phyloP scores from a whole-genome alignment of 2,113 vertebrate genomes.

The Fregata magnificens region DNA sequence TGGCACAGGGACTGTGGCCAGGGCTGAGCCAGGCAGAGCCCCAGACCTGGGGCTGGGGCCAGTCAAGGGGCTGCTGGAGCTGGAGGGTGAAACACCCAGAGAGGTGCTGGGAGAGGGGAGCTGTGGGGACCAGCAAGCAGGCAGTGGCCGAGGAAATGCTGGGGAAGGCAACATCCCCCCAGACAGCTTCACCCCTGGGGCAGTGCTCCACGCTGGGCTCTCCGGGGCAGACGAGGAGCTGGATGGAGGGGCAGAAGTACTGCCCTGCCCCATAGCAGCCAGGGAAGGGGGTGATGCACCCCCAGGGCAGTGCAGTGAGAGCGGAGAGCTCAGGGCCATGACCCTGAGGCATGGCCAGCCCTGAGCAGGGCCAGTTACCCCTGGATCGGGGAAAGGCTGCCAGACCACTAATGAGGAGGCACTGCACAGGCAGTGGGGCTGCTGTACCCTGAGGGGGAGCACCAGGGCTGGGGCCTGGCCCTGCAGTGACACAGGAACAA shows the following conservation, averaged over 20 bases:
- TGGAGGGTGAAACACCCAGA: not conserved
- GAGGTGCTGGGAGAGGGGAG: not conserved
- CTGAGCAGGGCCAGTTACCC: not conserved
- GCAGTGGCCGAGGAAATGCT: rapidly evolving
- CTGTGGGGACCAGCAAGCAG: not conserved
- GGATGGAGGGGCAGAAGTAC: not conserved
- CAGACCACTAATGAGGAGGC: not conserved
- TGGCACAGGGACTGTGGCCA: not conserved
- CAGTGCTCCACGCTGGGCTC: not conserved
- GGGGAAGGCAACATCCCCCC: not conserved
- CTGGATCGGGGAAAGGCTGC: not conserved
- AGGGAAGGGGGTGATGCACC: not conserved
- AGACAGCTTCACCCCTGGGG: not conserved
- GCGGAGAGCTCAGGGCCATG: not conserved
- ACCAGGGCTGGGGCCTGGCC: not conserved
- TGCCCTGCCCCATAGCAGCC: not conserved
- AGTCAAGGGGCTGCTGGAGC: rapidly evolving
- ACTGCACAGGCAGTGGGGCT: not conserved
- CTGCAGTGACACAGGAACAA: not conserved
- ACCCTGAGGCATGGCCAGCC: not conserved
- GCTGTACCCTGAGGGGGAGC: not conserved
- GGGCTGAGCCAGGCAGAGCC: not conserved
- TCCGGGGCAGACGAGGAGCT: rapidly evolving
- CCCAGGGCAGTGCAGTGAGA: not conserved
- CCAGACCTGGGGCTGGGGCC: not conserved